A percentile compares a stretch with the other conserved stretches of the same genome.
Evolutionary conservation across 2,113 vertebrate genomes (phyloP).

Genomic region (Corythornis vintsioides): DNA sequence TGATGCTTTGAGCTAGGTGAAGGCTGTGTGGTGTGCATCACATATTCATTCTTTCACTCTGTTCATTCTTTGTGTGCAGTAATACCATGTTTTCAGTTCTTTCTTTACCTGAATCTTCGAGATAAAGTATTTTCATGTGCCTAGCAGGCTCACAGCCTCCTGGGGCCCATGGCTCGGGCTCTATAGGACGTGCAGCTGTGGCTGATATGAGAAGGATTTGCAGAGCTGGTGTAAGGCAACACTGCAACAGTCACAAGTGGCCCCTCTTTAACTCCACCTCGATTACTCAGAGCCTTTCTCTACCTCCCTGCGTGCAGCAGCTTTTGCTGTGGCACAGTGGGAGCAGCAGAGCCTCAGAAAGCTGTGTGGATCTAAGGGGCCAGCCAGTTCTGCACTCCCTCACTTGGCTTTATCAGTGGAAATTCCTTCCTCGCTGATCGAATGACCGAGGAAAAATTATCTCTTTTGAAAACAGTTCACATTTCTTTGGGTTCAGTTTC

Average conservation of each 20-base stretch:
- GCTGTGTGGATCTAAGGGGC: slow-evolving; percentile 23
- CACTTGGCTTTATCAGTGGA: slow-evolving; percentile 65
- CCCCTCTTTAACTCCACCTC: background rate
- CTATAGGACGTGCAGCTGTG: background rate
- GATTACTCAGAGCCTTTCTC: background rate
- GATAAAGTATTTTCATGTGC: slow-evolving; percentile 16
- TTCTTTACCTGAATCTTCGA: slow-evolving; percentile 42
- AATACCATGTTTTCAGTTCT: slow-evolving; percentile 21
- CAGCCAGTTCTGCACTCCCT: slow-evolving; percentile 50
- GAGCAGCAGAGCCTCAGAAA: slow-evolving; percentile 12
- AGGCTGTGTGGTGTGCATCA: background rate
- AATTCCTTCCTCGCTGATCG: slow-evolving; percentile 63
- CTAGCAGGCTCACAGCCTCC: slow-evolving; percentile 17
- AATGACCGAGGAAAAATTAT: slow-evolving; percentile 63
- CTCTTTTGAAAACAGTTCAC: slow-evolving; percentile 72
- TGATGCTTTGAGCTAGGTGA: background rate
- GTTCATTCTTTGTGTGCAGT: background rate
- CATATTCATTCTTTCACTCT: background rate
- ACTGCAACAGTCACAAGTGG: background rate
- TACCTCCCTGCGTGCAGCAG: background rate
- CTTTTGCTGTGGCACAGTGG: background rate
- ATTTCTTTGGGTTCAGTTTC: slow-evolving; percentile 66
- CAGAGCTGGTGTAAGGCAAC: slow-evolving; percentile 26
- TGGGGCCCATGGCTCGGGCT: background rate
- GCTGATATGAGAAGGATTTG: slow-evolving; percentile 39